Conservation (phyloP, 2,113 vertebrate genomes). For the Alouatta palliata region DNA sequence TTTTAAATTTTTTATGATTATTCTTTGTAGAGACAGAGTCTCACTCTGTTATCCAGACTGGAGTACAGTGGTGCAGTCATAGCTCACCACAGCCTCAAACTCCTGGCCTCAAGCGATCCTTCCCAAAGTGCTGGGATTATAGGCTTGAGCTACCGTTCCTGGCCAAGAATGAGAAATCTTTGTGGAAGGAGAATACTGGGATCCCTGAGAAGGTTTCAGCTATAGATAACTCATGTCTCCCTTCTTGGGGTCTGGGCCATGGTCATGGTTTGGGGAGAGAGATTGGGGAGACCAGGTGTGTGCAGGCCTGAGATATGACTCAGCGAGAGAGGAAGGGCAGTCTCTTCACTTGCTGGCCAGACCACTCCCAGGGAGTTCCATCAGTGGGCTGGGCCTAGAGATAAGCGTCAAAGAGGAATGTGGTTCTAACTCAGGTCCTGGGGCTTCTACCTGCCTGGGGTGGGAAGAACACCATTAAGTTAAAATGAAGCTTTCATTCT, state of each 20-base stretch:
- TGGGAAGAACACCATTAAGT: background rate
- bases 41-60: too few relatives aligned
- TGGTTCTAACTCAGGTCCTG: background rate
- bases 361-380: background rate
- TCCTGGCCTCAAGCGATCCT: too few relatives aligned
- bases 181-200: background rate
- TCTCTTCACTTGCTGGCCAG: background rate
- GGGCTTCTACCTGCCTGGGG: background rate
- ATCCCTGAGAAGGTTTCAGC: background rate
- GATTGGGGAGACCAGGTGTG: background rate
- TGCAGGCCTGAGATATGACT: background rate
- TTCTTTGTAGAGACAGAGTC: too few relatives aligned
- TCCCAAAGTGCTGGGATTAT: too few relatives aligned
- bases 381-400: background rate
- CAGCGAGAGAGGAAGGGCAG: background rate
- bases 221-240: background rate
- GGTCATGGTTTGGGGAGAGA: background rate
- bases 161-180: background rate
- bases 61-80: too few relatives aligned
- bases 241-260: background rate
- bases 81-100: too few relatives aligned
- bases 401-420: constrained; percentile 41
- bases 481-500: background rate
- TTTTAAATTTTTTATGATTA: too few relatives aligned
- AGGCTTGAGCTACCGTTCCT: too few relatives aligned